These are phyloP conservation scores for Sceloporus tristichus DNA, from an alignment of 2,113 vertebrate genomes.

Conservation along the genomic window DNA sequence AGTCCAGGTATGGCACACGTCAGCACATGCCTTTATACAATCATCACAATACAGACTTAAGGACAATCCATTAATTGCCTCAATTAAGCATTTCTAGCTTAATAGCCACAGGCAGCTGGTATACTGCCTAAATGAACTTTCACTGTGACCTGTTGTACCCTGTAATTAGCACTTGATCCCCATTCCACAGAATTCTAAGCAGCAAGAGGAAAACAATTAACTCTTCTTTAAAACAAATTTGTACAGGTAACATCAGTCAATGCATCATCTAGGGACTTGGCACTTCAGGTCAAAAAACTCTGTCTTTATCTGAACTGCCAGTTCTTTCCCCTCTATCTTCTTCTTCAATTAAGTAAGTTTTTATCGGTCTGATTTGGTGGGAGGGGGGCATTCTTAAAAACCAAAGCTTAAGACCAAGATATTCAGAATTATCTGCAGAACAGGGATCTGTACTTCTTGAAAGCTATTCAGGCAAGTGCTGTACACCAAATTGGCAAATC, in stretches of 20 bases:
- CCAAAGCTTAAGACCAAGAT: background rate
- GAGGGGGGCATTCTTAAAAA: conserved; percentile 39
- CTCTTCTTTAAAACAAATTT: conserved; percentile 28
- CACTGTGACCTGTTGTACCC: conserved; percentile 60
- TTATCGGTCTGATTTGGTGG: conserved; percentile 37
- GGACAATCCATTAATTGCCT: background rate
- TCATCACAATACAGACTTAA: too few relatives aligned
- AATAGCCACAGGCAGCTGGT: conserved; percentile 36
- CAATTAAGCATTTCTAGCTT: background rate
- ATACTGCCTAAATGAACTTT: conserved; percentile 66
- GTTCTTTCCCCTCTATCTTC: background rate
- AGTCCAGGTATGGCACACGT: too few relatives aligned
- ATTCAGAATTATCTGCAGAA: conserved; percentile 19
- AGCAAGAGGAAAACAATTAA: conserved; percentile 37
- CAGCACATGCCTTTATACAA: background rate
- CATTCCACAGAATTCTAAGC: conserved; percentile 29
- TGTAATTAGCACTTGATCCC: conserved; percentile 55
- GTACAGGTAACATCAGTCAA: background rate
- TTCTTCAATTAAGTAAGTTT: background rate
- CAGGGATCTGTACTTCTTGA: background rate
- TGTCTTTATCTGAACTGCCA: conserved; percentile 23
- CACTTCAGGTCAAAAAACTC: background rate
- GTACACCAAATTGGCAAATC: background rate
- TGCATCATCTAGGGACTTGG: background rate
- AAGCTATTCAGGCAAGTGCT: conserved; percentile 17